phyloP scores from a whole-genome alignment of 1,140 invertebrate genomes.

The Drosophila cardini region DNA sequence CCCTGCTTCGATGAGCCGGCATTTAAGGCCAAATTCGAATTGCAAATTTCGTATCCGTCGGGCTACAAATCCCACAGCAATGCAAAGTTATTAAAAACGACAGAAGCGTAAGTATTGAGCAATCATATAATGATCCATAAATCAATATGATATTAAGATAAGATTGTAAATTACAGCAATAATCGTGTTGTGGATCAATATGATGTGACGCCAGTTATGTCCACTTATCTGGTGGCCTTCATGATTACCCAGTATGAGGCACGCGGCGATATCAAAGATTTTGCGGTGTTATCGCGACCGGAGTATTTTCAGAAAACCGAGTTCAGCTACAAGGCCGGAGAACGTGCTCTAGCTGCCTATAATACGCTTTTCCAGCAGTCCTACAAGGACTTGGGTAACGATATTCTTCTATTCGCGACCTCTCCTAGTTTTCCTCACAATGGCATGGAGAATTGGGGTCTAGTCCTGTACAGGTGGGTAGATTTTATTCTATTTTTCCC shows the following conservation, averaged over 20 bases:
- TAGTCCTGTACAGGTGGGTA: conserved; percentile 88
- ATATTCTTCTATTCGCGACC: conserved; percentile 88
- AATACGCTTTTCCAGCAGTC: conserved; percentile 84
- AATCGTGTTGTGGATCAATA: conserved; percentile 68
- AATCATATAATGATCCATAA: neutral
- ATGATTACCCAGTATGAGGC: conserved; percentile 89
- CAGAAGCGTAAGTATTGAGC: conserved; percentile 38
- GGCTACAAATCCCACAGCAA: conserved; percentile 87
- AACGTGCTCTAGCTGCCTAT: conserved; percentile 85
- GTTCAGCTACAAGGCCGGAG: conserved; percentile 86
- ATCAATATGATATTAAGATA: neutral
- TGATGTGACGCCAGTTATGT: conserved; percentile 88
- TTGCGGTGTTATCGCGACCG: conserved; percentile 88
- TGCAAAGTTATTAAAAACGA: conserved; percentile 47
- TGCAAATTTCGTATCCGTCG: conserved; percentile 87
- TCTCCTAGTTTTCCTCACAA: conserved; percentile 91
- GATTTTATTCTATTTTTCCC: neutral
- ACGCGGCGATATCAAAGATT: conserved; percentile 59
- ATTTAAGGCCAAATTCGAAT: conserved; percentile 91
- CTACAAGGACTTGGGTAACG: conserved; percentile 82
- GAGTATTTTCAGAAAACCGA: conserved; percentile 87
- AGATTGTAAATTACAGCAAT: conserved; percentile 31
- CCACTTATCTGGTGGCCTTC: conserved; percentile 91
- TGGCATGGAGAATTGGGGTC: conserved; percentile 94
- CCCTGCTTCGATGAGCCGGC: conserved; percentile 96